These are phyloP conservation scores for Callyntrura sp. DNA, from an alignment of 2,888 invertebrate genomes.

Conservation along the genomic window DNA sequence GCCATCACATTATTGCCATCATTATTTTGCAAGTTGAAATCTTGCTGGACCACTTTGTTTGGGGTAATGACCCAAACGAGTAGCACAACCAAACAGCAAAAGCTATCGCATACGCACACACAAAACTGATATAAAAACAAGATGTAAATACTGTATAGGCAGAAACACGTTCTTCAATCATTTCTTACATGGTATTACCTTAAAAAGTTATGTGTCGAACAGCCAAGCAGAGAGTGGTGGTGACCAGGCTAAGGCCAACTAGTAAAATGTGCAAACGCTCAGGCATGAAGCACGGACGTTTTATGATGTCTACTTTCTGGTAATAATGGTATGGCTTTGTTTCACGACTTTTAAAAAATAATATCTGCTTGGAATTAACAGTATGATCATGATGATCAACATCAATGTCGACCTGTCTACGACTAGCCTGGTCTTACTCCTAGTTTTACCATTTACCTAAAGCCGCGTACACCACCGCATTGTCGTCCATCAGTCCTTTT, in stretches of 20 bases:
- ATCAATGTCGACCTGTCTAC: conserved; percentile 58
- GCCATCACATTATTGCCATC: conserved; percentile 76
- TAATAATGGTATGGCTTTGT: conserved; percentile 54
- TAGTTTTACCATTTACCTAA: conserved; percentile 33
- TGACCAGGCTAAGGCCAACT: conserved; percentile 70
- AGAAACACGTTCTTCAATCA: conserved; percentile 77
- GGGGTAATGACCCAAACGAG: conserved; percentile 81
- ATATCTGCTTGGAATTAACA: conserved; percentile 59
- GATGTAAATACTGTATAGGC: conserved; percentile 35
- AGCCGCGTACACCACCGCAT: conserved; percentile 7
- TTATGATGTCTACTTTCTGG: background rate
- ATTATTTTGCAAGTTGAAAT: conserved; percentile 74
- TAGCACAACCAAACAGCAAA: conserved; percentile 54
- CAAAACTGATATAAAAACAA: conserved; percentile 16
- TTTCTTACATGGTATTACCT: conserved; percentile 72
- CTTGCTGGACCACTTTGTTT: conserved; percentile 82
- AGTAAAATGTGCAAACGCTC: conserved; percentile 47
- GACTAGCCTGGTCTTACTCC: conserved; percentile 1
- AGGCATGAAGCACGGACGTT: conserved; percentile 14
- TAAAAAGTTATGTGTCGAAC: conserved; percentile 74
- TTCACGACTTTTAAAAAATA: conserved; percentile 55
- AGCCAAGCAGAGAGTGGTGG: conserved; percentile 46
- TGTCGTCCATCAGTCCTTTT: conserved; percentile 3
- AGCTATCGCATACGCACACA: conserved; percentile 30
- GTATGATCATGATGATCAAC: conserved; percentile 50